Conservation (phyloP, 1,140 invertebrate species). For the Zaprionus inermis region DNA sequence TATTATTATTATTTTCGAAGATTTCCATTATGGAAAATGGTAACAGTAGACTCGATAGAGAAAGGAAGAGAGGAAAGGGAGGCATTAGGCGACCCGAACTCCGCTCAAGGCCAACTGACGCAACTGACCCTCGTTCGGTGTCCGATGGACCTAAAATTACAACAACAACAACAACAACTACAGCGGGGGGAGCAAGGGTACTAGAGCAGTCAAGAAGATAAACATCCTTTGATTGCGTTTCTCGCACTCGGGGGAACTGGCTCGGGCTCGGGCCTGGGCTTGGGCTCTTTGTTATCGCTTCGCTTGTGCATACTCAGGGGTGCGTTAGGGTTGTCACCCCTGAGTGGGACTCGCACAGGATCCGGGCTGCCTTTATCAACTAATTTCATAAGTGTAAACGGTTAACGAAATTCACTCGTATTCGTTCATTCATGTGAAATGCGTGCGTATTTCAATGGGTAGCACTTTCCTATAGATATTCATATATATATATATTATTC, state of each 20-base stretch:
- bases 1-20: slow-evolving; percentile 17
- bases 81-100: not conserved
- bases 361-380: slow-evolving; percentile 2
- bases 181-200: slow-evolving; percentile 6
- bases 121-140: slow-evolving; percentile 35
- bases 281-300: slow-evolving; percentile 11
- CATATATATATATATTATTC: too few species aligned
- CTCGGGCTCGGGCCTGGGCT: not conserved
- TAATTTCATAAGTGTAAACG: slow-evolving; percentile 33
- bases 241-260: slow-evolving; percentile 10
- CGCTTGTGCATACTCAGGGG: slow-evolving; percentile 14
- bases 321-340: not conserved
- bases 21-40: slow-evolving; percentile 40
- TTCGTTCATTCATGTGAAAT: not conserved
- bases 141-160: slow-evolving; percentile 35
- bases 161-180: slow-evolving; percentile 14
- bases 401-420: slow-evolving; percentile 11
- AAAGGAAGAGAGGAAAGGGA: not conserved
- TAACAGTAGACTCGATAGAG: slow-evolving; percentile 13
- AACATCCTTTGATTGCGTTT: slow-evolving; percentile 59
- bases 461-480: not conserved
- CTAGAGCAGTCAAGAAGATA: slow-evolving; percentile 51
- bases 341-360: not conserved
- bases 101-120: slow-evolving; percentile 29
- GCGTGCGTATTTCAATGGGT: not conserved